phyloP scores from a whole-genome alignment of 2,113 vertebrate genomes.

The Psittacula cyanocephala region DNA sequence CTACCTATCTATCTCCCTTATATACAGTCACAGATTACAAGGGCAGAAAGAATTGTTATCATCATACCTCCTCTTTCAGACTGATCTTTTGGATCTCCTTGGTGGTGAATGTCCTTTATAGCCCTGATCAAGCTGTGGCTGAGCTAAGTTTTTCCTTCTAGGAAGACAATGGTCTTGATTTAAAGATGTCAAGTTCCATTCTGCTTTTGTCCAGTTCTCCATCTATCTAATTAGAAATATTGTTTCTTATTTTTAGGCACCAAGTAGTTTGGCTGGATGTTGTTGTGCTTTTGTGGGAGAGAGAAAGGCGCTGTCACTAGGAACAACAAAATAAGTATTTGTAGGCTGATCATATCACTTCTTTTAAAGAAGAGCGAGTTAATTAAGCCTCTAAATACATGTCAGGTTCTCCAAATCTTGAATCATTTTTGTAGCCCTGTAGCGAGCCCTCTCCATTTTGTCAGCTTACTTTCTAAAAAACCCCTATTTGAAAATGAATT shows the following conservation, averaged over 20 bases:
- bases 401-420: slow-evolving; percentile 1
- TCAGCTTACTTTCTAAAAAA: slow-evolving; percentile 25
- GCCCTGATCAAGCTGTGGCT: not conserved
- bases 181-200: not conserved
- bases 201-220: not conserved
- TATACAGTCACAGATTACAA: not conserved
- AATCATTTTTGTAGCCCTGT: not conserved
- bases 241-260: not conserved
- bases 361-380: not conserved
- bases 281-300: not conserved
- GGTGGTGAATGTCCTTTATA: not conserved
- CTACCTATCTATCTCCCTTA: not conserved
- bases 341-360: not conserved
- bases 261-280: not conserved
- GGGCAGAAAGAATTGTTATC: not conserved
- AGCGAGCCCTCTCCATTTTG: not conserved
- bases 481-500: not conserved
- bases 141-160: not conserved
- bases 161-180: not conserved
- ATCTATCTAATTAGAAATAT: not conserved
- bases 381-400: not conserved
- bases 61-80: not conserved
- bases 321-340: not conserved
- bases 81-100: not conserved
- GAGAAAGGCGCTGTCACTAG: not conserved